These are phyloP conservation scores for Callinectes sapidus DNA, from an alignment of 2,888 invertebrate species.

Conservation along the genomic window DNA sequence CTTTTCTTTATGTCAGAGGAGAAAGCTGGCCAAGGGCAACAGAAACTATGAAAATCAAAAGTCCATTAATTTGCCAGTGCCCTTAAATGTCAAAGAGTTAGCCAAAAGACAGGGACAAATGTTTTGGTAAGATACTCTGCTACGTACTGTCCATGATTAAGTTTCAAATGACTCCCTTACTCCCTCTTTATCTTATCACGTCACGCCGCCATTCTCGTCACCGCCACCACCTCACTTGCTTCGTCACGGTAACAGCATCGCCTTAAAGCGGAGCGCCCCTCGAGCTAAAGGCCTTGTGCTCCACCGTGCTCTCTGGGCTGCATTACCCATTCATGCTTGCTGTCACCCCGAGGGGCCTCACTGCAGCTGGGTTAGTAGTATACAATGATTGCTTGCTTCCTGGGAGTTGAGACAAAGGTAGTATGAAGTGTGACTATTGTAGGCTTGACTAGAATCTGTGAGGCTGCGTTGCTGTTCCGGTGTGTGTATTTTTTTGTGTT, in stretches of 20 bases:
- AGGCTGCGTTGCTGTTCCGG: neutral
- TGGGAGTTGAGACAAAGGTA: neutral
- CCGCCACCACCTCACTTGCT: neutral
- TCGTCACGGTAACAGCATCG: neutral
- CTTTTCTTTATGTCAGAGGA: no score
- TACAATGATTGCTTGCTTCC: neutral
- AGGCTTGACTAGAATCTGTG: neutral
- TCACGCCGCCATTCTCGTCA: neutral
- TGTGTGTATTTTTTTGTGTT: neutral
- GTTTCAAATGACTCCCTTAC: no score
- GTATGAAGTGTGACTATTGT: neutral
- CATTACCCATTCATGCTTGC: constrained; percentile 1
- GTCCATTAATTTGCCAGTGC: no score
- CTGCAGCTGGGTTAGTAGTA: neutral
- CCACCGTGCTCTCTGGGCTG: neutral
- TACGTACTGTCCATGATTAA: no score
- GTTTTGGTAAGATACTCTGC: no score
- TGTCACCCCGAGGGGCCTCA: neutral
- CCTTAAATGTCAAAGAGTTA: no score
- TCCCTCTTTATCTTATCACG: neutral
- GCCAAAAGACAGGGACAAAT: no score
- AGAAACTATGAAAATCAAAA: no score
- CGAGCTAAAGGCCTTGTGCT: neutral
- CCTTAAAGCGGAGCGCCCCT: neutral
- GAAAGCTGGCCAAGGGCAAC: no score